Conservation (phyloP, 2,888 invertebrate species). For the Alcis repandata region DNA sequence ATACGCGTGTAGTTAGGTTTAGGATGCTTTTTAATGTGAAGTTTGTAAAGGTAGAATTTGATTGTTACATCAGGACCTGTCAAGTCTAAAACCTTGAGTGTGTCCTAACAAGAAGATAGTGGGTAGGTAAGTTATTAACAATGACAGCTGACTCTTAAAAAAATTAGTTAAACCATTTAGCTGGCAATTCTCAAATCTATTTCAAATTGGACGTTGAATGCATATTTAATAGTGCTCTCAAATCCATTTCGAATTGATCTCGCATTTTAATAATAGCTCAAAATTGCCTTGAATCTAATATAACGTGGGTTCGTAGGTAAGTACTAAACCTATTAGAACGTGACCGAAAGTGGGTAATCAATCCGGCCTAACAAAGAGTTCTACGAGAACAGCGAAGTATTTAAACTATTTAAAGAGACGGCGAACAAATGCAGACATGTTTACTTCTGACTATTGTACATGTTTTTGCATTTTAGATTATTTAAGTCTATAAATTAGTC, state of each 20-base stretch:
- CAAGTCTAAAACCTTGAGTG: too few species aligned
- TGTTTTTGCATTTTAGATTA: too few species aligned
- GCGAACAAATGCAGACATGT: too few species aligned
- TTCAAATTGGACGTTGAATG: not conserved
- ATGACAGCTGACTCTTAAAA: not conserved
- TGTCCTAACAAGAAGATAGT: too few species aligned
- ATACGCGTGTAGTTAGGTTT: too few species aligned
- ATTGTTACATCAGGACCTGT: too few species aligned
- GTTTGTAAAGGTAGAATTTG: too few species aligned
- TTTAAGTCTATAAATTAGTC: too few species aligned
- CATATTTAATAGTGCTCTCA: not conserved
- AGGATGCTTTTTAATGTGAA: too few species aligned
- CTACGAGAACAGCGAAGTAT: not conserved
- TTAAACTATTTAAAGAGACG: too few species aligned
- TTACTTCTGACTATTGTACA: too few species aligned
- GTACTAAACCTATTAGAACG: slow-evolving; percentile 2
- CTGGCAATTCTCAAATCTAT: not conserved
- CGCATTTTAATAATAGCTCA: not conserved
- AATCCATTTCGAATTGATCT: not conserved
- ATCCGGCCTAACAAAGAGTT: not conserved
- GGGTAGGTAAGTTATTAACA: not conserved
- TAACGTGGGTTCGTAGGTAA: not conserved
- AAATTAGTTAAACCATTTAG: not conserved
- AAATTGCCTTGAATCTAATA: slow-evolving; percentile 5
- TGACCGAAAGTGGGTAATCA: slow-evolving; percentile 8